Evolutionary conservation across 2,888 invertebrate species (phyloP), one percentile per base, ranked within the genome.

Genomic region (Ochlodes sylvanus): DNA sequence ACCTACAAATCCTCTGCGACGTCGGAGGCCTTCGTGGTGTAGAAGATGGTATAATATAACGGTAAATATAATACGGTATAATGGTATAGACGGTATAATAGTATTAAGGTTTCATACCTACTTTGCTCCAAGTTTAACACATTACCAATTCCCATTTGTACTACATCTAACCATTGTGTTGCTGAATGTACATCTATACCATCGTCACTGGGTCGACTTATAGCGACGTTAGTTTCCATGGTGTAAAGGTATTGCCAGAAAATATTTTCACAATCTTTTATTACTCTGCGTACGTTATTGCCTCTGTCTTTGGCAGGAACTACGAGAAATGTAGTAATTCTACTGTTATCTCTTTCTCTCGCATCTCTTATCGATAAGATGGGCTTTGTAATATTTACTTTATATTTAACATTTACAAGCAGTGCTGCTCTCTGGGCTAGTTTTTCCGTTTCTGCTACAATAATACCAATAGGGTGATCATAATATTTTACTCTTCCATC

Each of bases 381-480:
- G 0, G 90, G 89, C 44, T 82, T 83, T 63, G 77, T 84, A 42
- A 83, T 84, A 12, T 91, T 82, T 10, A 89, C 85, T 21, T 84
- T 86, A 71, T 95, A 96, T 41, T 86, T 89, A 0, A 96, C 88
- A 78, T 94, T 90, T 0, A 96, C 95, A 55, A 94, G 82, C 21
- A 92, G 84, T 0, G 94, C 94, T 0, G 95, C 96, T 74, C 90
- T 83, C 52, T 94, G 89, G 0, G 96, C 96, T 3, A 94, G 72
- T 27, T 85, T 84, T 61, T 94, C 92, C 2, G 91, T 92, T 72
- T 92, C 94, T 32, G 96, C 97, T 0, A 95, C 94, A 19, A 97
- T 94, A 0, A 97, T 83, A 0, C 96, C 97, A 14, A 96, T 84
- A 0, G 96, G 94, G 81, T 97, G 96, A 34, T 96, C 95, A 68